A percentile compares a stretch with the other conserved stretches of the same genome.
phyloP scores from a whole-genome alignment of 2,888 invertebrate genomes.

The Gari tellinella region DNA sequence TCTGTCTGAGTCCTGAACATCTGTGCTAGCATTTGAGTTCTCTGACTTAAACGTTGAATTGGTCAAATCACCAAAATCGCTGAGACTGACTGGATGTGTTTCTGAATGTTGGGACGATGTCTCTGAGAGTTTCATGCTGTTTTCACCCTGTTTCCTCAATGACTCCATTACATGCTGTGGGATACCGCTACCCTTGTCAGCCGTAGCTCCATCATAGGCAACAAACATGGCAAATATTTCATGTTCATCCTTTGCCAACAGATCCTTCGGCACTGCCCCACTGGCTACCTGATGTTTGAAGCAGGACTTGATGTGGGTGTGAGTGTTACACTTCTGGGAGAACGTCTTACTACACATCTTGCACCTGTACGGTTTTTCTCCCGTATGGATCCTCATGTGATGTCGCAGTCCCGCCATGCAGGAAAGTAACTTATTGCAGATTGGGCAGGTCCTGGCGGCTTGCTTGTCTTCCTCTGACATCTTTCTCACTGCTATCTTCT shows the following conservation, averaged over 20 bases:
- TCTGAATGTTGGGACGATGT: background rate
- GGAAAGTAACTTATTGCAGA: slow-evolving; percentile 41
- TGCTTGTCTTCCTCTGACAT: slow-evolving; percentile 38
- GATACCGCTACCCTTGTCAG: background rate
- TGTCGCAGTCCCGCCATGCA: slow-evolving; percentile 47
- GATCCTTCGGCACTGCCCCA: slow-evolving; percentile 32
- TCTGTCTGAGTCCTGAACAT: slow-evolving; percentile 15
- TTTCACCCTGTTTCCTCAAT: background rate
- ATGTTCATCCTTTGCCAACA: slow-evolving; percentile 29
- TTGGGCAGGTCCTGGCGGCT: slow-evolving; percentile 31
- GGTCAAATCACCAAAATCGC: slow-evolving; percentile 1
- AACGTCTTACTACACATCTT: slow-evolving; percentile 47
- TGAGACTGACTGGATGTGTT: background rate
- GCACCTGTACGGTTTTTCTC: slow-evolving; percentile 47
- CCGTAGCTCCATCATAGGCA: slow-evolving; percentile 18
- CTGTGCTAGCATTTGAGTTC: slow-evolving; percentile 1
- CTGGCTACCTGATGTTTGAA: slow-evolving; percentile 29
- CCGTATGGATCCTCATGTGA: slow-evolving; percentile 54
- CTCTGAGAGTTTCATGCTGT: background rate
- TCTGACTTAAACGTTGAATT: slow-evolving; percentile 5
- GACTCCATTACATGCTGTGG: too few species aligned
- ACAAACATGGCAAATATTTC: slow-evolving; percentile 41
- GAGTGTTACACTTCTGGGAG: slow-evolving; percentile 55
- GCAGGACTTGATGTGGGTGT: slow-evolving; percentile 55
- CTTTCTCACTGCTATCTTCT: slow-evolving; percentile 15